phyloP scores from a whole-genome alignment of 2,888 invertebrate genomes.

The Andrena praecox region DNA sequence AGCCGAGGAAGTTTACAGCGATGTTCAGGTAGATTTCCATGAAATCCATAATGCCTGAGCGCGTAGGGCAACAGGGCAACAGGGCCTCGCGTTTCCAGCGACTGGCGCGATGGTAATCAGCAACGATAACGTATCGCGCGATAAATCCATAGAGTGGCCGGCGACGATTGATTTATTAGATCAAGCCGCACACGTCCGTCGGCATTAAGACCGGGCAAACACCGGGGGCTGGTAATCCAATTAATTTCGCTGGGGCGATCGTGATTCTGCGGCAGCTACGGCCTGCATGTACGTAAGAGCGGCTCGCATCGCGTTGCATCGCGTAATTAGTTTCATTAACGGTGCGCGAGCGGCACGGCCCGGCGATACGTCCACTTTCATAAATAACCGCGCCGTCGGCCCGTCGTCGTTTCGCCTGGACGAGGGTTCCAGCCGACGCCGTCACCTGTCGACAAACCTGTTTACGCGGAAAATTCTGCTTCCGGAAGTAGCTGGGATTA shows the following conservation, averaged over 20 bases:
- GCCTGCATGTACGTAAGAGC: constrained; percentile 51
- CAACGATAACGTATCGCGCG: constrained; percentile 53
- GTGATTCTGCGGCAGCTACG: constrained; percentile 52
- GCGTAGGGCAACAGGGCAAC: no score
- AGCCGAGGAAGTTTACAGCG: no score
- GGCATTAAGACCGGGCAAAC: constrained; percentile 65
- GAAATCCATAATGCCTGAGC: no score
- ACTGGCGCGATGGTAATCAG: constrained; percentile 43
- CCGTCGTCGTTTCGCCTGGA: not conserved
- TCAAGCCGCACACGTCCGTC: constrained; percentile 37
- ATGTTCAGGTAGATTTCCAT: no score
- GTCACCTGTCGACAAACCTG: not conserved
- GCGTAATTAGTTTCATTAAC: constrained; percentile 69
- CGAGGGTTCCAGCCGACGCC: not conserved
- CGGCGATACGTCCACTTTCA: constrained; percentile 43
- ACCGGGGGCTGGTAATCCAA: constrained; percentile 58
- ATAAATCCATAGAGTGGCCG: constrained; percentile 50
- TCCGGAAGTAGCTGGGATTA: not conserved
- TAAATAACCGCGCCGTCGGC: constrained; percentile 23
- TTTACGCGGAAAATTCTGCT: constrained; percentile 22
- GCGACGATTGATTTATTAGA: constrained; percentile 68
- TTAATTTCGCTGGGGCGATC: constrained; percentile 62
- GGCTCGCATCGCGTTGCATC: constrained; percentile 46
- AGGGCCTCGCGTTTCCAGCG: not conserved
- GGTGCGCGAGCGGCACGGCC: constrained; percentile 19